Base-by-base conservation (phyloP, 2,888 invertebrate genomes). In the Lucinisca nassula region DNA sequence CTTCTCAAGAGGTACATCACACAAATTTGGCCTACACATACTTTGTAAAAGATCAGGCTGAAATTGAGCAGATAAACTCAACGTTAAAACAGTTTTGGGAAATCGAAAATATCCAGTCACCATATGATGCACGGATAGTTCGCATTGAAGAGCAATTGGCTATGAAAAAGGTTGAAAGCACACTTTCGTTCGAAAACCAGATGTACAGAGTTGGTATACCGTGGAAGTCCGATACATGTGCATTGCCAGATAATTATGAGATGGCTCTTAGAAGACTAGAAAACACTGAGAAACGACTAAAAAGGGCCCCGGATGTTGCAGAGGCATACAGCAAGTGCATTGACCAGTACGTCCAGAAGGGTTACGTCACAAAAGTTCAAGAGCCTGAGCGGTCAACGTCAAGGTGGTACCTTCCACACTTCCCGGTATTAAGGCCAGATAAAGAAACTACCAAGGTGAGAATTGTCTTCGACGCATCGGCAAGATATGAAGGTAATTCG, bases 401-500 rank as follows among this genome's bases (percentile, higher is more conserved):
- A 51, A 51, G 51, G 51, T 51, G 51, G 51, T 51, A 51, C 51
- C 51, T 51, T 51, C 51, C 51, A 51, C 51, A 51, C 21, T 51
- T 51, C 21, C 51, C 51, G n/a, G 51, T 51, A 51, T n/a, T 51
- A n/a, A n/a, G n/a, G n/a, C n/a, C n/a, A n/a, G 61, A 82, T 12
- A n/a, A 90, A 83, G 58, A 38, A 0, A 87, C 87, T 17, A 82
- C 79, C 61, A 87, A 84, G 38, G 79, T 79, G n/a, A 49, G 92
- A 30, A 84, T 91, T 24, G 88, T 91, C 0, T 89, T 91, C 72
- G 87, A 91, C 70, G 91, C 86, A 30, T 88, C 83, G 21, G 88
- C 90, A 4, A 85, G 76, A 32, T 76, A 55, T 58, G 27, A 77
- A 14, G 86, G 73, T 21, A 6, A 83, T 17, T 84, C 77, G 32